A percentile compares a stretch with the other conserved stretches of the same genome.
Evolutionary conservation across 92 coral and sea anemone genomes (phyloP).

Genomic region (Zoanthus sansibaricus): DNA sequence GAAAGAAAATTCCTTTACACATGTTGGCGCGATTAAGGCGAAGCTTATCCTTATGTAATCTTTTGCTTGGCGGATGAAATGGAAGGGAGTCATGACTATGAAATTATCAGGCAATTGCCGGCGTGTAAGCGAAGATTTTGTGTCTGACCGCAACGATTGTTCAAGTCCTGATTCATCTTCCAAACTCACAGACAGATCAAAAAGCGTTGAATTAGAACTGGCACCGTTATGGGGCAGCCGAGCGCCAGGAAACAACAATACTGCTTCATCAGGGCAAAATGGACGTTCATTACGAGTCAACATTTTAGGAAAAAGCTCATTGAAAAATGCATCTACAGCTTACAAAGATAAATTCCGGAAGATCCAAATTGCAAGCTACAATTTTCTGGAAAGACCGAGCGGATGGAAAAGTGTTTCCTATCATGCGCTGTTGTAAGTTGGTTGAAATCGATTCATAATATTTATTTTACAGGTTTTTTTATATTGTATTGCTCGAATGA

Average conservation of each 20-base stretch:
- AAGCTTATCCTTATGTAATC: conserved; percentile 19
- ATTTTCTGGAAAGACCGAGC: conserved; percentile 93
- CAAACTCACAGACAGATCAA: conserved; percentile 29
- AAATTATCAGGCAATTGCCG: conserved; percentile 44
- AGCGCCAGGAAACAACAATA: conserved; percentile 25
- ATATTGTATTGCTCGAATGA: background rate
- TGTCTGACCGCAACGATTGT: conserved; percentile 37
- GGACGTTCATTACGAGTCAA: conserved; percentile 25
- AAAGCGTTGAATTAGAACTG: conserved; percentile 40
- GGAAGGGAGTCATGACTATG: conserved; percentile 39
- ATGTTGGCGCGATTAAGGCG: conserved; percentile 35
- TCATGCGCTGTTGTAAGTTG: conserved; percentile 65
- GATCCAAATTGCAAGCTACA: conserved; percentile 75
- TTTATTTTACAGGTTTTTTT: conserved; percentile 4
- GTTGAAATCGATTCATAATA: background rate
- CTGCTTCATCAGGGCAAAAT: conserved; percentile 34
- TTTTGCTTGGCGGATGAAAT: conserved; percentile 42
- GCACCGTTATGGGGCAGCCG: conserved; percentile 48
- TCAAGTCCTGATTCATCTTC: conserved; percentile 36
- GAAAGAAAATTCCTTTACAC: conserved; percentile 42
- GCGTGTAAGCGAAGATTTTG: conserved; percentile 35
- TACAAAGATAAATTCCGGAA: conserved; percentile 52
- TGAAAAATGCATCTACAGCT: conserved; percentile 21
- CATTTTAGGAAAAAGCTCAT: conserved; percentile 33
- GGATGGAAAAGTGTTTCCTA: conserved; percentile 71